Conservation (phyloP, 1,140 invertebrate genomes). For the fruit fly (Drosophila melanogaster) region Release_6_plus_ISO1_MT NT_037436.4:12383501-12384000, state of each 20-base stretch:
- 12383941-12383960: neutral
- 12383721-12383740: no score
- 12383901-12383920: constrained; percentile 9
- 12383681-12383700: no score
- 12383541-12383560: neutral
- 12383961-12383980: neutral
- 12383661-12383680: no score
- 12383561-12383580: no score
- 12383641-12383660: no score
- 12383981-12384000: neutral
- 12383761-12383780: neutral
- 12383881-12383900: neutral
- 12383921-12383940: neutral
- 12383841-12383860: neutral
- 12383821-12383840: constrained; percentile 31
- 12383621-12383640: no score
- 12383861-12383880: constrained; percentile 7
- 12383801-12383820: neutral
- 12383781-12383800: no score
- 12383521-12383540: neutral
- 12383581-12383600: no score
- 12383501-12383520: neutral
- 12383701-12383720: no score
- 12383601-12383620: no score
- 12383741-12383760: neutral